Conservation (phyloP, 2,797 vertebrate species). For the Spondyliosoma cantharus region DNA sequence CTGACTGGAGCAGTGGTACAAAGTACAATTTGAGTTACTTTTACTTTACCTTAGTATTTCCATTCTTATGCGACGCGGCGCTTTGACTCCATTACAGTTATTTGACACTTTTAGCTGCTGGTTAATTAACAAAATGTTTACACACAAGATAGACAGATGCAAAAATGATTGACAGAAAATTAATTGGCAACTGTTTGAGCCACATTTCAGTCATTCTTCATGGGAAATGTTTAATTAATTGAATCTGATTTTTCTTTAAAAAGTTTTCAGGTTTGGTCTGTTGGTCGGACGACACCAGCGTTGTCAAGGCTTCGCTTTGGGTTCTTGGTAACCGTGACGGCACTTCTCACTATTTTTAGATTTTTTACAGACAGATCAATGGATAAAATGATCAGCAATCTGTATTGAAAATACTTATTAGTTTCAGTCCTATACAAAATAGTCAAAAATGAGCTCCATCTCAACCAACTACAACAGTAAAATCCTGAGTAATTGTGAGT, state of each 20-base stretch:
- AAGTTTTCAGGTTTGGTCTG: background rate
- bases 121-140: background rate
- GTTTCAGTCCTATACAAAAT: too few species aligned
- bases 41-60: background rate
- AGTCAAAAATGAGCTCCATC: too few species aligned
- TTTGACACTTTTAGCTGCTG: background rate
- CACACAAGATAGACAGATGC: background rate
- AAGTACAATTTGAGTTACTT: background rate
- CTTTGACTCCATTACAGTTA: background rate
- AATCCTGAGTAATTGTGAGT: too few species aligned
- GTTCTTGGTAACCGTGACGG: background rate
- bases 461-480: too few species aligned
- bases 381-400: too few species aligned
- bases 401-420: too few species aligned
- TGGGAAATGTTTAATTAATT: background rate
- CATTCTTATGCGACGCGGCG: background rate
- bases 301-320: background rate
- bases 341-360: background rate
- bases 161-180: background rate
- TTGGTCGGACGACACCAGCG: background rate
- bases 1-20: background rate
- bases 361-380: too few species aligned
- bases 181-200: too few species aligned
- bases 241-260: background rate
- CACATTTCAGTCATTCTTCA: background rate